Evolutionary conservation across 2,113 vertebrate genomes (phyloP).

Genomic region (Ictalurus furcatus): DNA sequence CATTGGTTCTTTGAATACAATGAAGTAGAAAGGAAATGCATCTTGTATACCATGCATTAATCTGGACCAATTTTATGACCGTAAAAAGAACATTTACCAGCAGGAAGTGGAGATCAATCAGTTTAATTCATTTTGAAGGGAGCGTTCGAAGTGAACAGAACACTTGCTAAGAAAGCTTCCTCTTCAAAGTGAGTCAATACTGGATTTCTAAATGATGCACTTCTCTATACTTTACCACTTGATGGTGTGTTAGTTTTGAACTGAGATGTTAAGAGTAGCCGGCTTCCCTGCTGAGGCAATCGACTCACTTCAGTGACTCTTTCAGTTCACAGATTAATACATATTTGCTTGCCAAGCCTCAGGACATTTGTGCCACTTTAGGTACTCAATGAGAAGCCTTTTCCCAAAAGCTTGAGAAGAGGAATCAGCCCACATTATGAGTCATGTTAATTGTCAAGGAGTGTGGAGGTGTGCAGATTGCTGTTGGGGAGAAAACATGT

Average conservation of each 20-base stretch:
- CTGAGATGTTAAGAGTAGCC: not conserved
- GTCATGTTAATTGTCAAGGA: conserved; percentile 41
- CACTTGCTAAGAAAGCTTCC: conserved; percentile 16
- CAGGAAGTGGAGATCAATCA: conserved; percentile 20
- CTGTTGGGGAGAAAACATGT: not conserved
- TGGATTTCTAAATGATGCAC: conserved; percentile 24
- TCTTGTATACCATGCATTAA: not conserved
- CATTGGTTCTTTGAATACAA: not conserved
- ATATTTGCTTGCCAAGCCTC: not conserved
- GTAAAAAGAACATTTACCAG: not conserved
- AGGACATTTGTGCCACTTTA: conserved; percentile 3
- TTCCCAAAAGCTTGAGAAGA: conserved; percentile 2
- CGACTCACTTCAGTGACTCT: conserved; percentile 5
- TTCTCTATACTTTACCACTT: not conserved
- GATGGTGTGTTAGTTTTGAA: conserved; percentile 5
- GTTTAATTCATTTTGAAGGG: conserved; percentile 21
- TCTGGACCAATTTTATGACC: conserved; percentile 2
- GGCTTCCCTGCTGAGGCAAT: conserved; percentile 8
- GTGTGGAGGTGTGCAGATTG: conserved; percentile 41
- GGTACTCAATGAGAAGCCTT: conserved; percentile 32
- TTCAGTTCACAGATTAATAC: conserved; percentile 17
- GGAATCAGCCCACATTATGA: conserved; percentile 44
- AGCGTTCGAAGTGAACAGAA: not conserved
- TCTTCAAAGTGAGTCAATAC: not conserved
- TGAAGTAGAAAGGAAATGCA: not conserved